Conservation (phyloP, 2,888 invertebrate genomes). For the Meganola albula region DNA sequence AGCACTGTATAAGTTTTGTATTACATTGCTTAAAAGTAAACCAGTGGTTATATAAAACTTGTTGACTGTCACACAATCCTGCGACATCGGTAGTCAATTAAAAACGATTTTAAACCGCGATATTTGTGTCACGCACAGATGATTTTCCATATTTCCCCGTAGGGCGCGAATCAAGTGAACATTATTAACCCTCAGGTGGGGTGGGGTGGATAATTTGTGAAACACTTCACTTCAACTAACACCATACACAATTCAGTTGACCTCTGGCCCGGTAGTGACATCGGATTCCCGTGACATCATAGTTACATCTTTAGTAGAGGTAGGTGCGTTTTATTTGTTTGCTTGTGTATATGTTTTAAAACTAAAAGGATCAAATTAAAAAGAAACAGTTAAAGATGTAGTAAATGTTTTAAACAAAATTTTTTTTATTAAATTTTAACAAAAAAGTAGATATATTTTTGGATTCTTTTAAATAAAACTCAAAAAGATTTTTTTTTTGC, state of each 20-base stretch:
- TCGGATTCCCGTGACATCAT: slow-evolving; percentile 46
- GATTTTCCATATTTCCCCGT: slow-evolving; percentile 46
- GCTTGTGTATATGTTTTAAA: too few relatives aligned
- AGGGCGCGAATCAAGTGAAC: slow-evolving; percentile 62
- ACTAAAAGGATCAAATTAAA: too few relatives aligned
- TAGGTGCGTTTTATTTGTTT: too few relatives aligned
- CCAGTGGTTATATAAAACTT: not conserved
- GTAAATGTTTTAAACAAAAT: too few relatives aligned
- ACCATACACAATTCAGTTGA: slow-evolving; percentile 59
- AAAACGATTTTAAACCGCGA: slow-evolving; percentile 24
- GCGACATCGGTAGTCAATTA: slow-evolving; percentile 12
- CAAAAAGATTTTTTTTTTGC: too few relatives aligned
- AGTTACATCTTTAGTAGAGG: too few relatives aligned
- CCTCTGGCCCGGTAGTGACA: slow-evolving; percentile 53
- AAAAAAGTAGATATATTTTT: too few relatives aligned
- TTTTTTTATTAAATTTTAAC: too few relatives aligned
- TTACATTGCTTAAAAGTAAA: too few relatives aligned
- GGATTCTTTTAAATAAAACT: too few relatives aligned
- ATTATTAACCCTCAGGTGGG: slow-evolving; percentile 68
- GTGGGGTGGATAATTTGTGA: slow-evolving; percentile 62
- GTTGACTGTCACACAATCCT: not conserved
- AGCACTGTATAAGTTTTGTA: too few relatives aligned
- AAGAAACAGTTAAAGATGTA: too few relatives aligned
- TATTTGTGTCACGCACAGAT: slow-evolving; percentile 55
- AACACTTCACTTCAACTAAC: slow-evolving; percentile 62